A percentile compares a stretch with the other conserved stretches of the same genome.
Evolutionary conservation across 2,113 vertebrate genomes (phyloP).

Genomic region (Chunga burmeisteri): DNA sequence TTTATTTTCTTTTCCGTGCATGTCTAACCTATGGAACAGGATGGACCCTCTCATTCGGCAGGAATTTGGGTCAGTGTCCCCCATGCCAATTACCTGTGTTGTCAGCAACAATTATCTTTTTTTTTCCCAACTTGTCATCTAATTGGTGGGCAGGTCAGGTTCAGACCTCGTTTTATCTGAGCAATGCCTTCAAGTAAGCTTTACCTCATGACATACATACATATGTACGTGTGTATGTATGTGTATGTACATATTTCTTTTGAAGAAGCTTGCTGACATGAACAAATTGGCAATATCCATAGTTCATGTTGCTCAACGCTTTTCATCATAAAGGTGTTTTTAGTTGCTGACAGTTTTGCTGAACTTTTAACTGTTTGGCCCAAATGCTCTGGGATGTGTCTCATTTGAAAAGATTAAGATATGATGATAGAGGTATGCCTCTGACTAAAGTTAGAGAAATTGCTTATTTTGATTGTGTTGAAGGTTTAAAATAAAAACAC

Average conservation of each 20-base stretch:
- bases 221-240: not conserved
- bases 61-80: not conserved
- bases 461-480: not conserved
- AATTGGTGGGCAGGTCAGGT: not conserved
- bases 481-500: not conserved
- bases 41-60: not conserved
- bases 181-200: not conserved
- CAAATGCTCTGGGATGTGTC: not conserved
- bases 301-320: not conserved
- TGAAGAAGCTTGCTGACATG: not conserved
- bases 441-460: not conserved
- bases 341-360: not conserved
- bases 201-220: not conserved
- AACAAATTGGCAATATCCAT: not conserved
- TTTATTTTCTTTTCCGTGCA: not conserved
- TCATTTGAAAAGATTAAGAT: not conserved
- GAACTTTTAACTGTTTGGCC: not conserved
- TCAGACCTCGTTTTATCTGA: not conserved
- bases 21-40: not conserved
- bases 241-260: not conserved
- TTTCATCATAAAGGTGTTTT: not conserved
- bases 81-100: not conserved
- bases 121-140: not conserved
- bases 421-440: not conserved
- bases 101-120: not conserved